Conservation (phyloP, 2,113 vertebrate genomes). For the Carassius gibelio region DNA sequence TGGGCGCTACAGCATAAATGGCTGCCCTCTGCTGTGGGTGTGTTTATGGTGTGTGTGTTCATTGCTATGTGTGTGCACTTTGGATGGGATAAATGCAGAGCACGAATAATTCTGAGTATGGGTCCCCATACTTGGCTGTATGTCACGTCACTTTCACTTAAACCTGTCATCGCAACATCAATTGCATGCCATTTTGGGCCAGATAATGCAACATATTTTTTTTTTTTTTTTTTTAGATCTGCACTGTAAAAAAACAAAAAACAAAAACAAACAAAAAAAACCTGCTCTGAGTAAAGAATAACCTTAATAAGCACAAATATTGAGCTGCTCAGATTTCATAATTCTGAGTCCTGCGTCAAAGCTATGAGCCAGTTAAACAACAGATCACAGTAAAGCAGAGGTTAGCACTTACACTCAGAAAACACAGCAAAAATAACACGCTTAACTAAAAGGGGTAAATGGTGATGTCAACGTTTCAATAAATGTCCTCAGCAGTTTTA, state of each 20-base stretch:
- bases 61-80: too few relatives aligned
- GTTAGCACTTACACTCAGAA: neutral
- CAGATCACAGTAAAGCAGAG: conserved; percentile 16
- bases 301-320: conserved; percentile 24
- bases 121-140: too few relatives aligned
- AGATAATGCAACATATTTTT: neutral
- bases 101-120: too few relatives aligned
- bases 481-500: neutral
- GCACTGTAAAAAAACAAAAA: neutral
- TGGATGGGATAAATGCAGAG: too few relatives aligned
- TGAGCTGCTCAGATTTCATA: conserved; percentile 2
- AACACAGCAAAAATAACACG: neutral
- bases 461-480: neutral
- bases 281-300: neutral
- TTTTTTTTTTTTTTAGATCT: neutral
- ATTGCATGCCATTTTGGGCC: too few relatives aligned
- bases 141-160: neutral
- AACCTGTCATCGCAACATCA: neutral
- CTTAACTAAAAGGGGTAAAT: neutral
- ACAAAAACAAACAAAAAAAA: neutral
- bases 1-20: too few relatives aligned
- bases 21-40: too few relatives aligned
- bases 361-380: neutral
- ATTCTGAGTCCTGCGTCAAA: neutral
- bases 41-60: too few relatives aligned